Percentiles rank a stretch among this genome's conserved stretches.
Conservation (phyloP, 2,797 vertebrate species). For the Micropoecilia bifurca region DNA sequence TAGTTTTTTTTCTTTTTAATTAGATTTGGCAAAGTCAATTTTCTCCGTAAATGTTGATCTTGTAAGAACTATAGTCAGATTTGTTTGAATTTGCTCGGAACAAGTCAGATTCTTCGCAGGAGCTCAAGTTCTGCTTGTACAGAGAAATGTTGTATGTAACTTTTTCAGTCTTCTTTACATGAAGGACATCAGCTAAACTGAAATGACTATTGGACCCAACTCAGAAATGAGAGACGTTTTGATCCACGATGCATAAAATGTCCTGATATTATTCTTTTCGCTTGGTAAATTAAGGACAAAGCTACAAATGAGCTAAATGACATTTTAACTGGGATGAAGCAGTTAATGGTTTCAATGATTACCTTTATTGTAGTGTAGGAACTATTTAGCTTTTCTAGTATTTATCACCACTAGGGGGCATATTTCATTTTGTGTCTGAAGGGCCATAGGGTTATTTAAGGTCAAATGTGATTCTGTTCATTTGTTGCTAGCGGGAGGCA, state of each 20-base stretch:
- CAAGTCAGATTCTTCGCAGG: not conserved
- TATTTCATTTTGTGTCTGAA: no score
- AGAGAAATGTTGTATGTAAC: not conserved
- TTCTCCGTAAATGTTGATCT: constrained; percentile 7
- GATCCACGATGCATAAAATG: not conserved
- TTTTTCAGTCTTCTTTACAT: not conserved
- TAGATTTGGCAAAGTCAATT: not conserved
- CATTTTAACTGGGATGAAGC: not conserved
- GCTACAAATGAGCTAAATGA: not conserved
- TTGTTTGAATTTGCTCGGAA: not conserved
- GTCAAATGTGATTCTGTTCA: no score
- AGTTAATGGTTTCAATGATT: not conserved
- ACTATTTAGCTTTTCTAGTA: no score
- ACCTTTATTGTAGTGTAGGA: not conserved
- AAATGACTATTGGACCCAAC: not conserved
- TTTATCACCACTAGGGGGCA: no score
- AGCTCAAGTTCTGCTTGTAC: not conserved
- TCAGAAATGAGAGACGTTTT: not conserved
- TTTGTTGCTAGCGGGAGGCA: no score
- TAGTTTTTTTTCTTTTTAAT: not conserved
- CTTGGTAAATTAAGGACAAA: not conserved
- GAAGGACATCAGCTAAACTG: not conserved
- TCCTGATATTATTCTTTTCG: not conserved
- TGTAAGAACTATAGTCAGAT: not conserved
- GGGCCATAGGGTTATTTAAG: no score